Evolutionary conservation across 2,888 invertebrate genomes (phyloP), one percentile per base, ranked within the genome.

Genomic region (Dicyrtoma fusca): DNA sequence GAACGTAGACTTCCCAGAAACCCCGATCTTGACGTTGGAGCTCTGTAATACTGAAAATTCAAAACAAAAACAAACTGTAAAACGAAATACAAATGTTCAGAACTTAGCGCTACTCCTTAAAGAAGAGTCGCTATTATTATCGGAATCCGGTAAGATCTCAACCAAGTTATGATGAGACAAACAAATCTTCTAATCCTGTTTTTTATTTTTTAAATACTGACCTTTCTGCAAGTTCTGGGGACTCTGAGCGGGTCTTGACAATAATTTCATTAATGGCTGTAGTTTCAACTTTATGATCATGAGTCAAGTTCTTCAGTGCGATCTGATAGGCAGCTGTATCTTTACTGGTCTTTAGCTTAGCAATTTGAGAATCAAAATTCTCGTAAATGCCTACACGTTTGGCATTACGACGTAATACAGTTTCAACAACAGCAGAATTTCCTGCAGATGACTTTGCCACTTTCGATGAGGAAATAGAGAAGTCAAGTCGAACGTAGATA

Each of bases 401-500:
- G 79, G 88, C 88, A 80, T 89, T 89, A 34, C 86, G 85, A 44
- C 84, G 84, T 72, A 88, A 83, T 1, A 89, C 85, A 75, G 87
- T 86, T 81, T 88, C 89, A 72, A 86, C 81, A 57, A 84, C 80
- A 59, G 85, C 59, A 8, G 69, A 49, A 25, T 71, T 66, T 23
- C 49, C 71, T 0, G 65, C 55, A 13, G 51, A 26, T 25, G 63
- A 55, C 69, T 75, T 53, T 21, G 64, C 49, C 65, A 45, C 26
- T 74, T 76, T 62, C 2, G 72, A 57, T 78, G 73, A 84, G 77
- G 86, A 84, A 81, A 98, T 95, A 72, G 97, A 94, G 86, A 99
- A 97, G 86, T 99, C 98, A 83, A 98, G 87, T 81, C 98, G 88
- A 75, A 97, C 94, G 85, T 95, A 96, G 81, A 97, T 86, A 83